phyloP scores from a whole-genome alignment of 1,140 invertebrate genomes.

The Drosophila oshimai region DNA sequence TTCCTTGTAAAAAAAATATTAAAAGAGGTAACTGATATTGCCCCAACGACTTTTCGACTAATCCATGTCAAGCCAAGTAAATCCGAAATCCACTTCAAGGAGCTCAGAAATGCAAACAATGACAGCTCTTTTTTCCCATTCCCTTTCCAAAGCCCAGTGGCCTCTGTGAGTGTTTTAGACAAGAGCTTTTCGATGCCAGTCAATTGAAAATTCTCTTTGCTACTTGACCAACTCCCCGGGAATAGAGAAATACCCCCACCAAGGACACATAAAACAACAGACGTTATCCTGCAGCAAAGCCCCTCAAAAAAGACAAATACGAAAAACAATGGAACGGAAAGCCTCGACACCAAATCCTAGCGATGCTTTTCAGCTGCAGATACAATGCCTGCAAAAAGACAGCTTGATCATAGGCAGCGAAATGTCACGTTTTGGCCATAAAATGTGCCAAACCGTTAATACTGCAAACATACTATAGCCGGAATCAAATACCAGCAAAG shows the following conservation, averaged over 20 bases:
- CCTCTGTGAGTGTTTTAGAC: neutral
- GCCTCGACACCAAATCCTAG: neutral
- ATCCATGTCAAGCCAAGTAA: neutral
- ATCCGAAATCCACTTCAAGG: neutral
- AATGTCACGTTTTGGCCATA: constrained; percentile 70
- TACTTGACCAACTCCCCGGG: neutral
- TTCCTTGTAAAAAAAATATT: neutral
- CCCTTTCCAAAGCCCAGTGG: neutral
- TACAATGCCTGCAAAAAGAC: constrained; percentile 9
- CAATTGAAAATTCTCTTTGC: neutral
- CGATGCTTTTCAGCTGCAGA: constrained; percentile 16
- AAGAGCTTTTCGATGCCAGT: neutral
- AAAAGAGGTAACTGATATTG: neutral
- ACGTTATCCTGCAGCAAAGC: constrained; percentile 6
- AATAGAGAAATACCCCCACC: neutral
- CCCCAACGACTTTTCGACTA: neutral
- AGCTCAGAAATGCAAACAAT: neutral
- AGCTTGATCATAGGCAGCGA: constrained; percentile 21
- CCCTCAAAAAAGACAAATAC: constrained; percentile 5
- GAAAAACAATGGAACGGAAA: constrained; percentile 17
- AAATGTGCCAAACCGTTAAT: constrained; percentile 72
- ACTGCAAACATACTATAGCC: constrained; percentile 30
- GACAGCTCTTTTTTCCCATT: neutral
- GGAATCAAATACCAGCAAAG: constrained; percentile 27
- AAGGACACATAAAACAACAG: neutral